These are phyloP conservation scores for Pseudomyrmex gracilis DNA, from an alignment of 1,140 invertebrate species.

Conservation along the genomic window DNA sequence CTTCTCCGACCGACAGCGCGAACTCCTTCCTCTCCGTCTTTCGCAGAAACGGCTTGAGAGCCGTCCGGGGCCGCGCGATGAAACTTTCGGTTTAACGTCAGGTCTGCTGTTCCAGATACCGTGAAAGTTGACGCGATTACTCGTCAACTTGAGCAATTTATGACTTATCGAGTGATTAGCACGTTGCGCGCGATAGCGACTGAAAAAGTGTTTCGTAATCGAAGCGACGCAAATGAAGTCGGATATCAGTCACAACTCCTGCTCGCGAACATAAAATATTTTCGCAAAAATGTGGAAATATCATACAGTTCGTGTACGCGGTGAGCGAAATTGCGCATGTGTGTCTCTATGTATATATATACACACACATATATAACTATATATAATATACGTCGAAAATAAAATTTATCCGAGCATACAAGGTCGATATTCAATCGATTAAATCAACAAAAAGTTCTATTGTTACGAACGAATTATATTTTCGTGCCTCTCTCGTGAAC, in stretches of 20 bases:
- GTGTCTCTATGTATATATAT: no score
- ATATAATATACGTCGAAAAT: neutral
- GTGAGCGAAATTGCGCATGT: neutral
- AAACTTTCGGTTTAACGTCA: constrained; percentile 61
- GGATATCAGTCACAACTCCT: neutral
- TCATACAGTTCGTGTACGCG: neutral
- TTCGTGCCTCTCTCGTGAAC: neutral
- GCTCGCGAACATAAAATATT: neutral
- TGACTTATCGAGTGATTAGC: constrained; percentile 30
- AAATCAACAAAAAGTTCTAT: constrained; percentile 15
- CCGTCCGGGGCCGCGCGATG: constrained; percentile 25
- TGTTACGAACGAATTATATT: constrained; percentile 27
- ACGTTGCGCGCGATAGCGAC: neutral
- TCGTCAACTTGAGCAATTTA: constrained; percentile 53
- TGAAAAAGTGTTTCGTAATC: constrained; percentile 11
- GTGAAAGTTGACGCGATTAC: constrained; percentile 55
- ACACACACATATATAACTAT: no score
- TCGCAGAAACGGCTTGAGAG: constrained; percentile 44
- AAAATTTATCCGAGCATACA: constrained; percentile 3
- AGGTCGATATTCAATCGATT: constrained; percentile 14
- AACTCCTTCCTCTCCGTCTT: neutral
- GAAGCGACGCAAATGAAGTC: neutral
- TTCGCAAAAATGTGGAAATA: neutral
- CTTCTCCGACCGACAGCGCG: constrained; percentile 22
- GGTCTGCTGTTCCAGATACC: constrained; percentile 31